Base-by-base conservation (phyloP, 2,888 invertebrate species). In the Eupsilia transversa region DNA sequence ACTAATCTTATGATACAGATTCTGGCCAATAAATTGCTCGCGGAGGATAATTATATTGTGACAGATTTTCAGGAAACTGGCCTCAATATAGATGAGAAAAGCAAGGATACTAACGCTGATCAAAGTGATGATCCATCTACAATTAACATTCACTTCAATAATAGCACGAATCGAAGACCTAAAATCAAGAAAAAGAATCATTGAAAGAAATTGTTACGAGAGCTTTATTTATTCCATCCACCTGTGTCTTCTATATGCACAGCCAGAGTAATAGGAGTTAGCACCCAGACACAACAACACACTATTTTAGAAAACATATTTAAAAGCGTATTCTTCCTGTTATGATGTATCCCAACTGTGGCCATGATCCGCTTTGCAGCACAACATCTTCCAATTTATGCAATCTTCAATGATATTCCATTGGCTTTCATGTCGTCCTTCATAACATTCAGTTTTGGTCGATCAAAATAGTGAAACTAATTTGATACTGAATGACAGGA, bases 341-440 rank as follows among this genome's bases (percentile, higher is more conserved):
- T 69, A 74, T 72, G 72, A 82, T 64, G n/a, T 54, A 67, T 73
- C 27, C 65, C 80, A 79, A 57, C 79, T 83, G 80, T 79, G 73
- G 30, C 80, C 73, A 23, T 83, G 73, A 73, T 79, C 83, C 27
- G 56, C 38, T 80, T 79, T 57, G 14, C 27, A 61, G 23, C 27
- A 57, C 23, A 33, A 61, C 5, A 17, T 57, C 57, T 54, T 57
- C 59, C 38, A 57, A 10, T 73, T 79, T 35, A 20, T 68, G 65
- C 30, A 79, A 30, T 52, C 30, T 68, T 72, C 12, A 33, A 38
- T 66, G 43, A 52, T 9, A 38, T 68, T 52, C 0, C 27, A 27
- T 70, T 57, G 7, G 35, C 5, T 68, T 68, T 33, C 49, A 57
- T 67, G 41, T 41, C 33, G 35, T 59, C 2, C 27, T 64, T 52